Conservation (phyloP, 1,140 invertebrate species). For the Euura saliciscinereae region DNA sequence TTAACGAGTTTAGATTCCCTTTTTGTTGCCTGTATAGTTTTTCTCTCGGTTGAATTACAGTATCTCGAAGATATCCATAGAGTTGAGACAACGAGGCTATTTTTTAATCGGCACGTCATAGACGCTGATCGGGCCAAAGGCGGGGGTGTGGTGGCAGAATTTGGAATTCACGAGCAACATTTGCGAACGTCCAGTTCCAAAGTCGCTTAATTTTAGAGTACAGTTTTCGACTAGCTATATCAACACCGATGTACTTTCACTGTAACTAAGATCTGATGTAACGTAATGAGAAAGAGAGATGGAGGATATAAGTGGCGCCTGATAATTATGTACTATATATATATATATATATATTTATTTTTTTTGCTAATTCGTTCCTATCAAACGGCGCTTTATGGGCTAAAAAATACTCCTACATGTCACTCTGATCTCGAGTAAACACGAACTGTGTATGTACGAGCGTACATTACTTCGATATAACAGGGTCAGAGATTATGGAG, state of each 20-base stretch:
- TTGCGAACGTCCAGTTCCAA: not conserved
- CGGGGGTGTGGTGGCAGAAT: not conserved
- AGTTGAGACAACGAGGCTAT: not conserved
- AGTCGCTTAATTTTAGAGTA: not conserved
- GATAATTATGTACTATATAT: no score
- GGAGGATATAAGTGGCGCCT: no score
- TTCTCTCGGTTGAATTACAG: no score
- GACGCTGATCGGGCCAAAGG: not conserved
- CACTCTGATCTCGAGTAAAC: not conserved
- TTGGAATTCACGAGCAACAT: not conserved
- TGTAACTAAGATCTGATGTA: no score
- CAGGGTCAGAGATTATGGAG: slow-evolving; percentile 5
- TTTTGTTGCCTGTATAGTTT: no score
- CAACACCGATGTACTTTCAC: no score
- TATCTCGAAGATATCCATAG: no score
- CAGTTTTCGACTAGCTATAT: no score
- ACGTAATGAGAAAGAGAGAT: no score
- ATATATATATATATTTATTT: no score
- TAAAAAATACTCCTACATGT: not conserved
- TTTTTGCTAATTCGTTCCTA: no score
- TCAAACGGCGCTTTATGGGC: not conserved
- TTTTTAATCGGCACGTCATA: not conserved
- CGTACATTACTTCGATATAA: not conserved
- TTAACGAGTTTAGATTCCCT: no score
- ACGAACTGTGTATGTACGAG: not conserved